Base-by-base conservation (phyloP, 2,797 vertebrate species). In the Sylvilagus floridanus region DNA sequence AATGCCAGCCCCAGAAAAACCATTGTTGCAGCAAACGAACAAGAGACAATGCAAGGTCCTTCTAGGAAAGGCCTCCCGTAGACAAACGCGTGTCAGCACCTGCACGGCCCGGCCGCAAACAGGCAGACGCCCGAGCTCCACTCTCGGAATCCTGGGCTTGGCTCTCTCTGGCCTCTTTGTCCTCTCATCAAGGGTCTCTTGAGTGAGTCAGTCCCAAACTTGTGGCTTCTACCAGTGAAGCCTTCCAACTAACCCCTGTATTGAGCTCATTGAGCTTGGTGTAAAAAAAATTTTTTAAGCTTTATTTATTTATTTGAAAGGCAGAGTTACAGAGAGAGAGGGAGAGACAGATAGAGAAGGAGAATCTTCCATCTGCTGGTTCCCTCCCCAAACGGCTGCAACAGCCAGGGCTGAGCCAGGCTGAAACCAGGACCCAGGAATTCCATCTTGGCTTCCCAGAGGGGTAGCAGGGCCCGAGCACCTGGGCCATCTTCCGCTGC, bases 1-100 rank as follows among this genome's bases (percentile, higher is more conserved):
- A 90, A 68, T 5, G 2, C 50, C n/a, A 77, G 63, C 16, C 28
- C 26, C 35, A 19, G 35, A 77, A 79, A 89, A 94, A 82, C n/a
- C 8, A 30, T 30, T 24, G 52, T 21, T 62, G 35, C 1, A 19
- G 69, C 32, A 89, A 72, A n/a, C 32, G 68, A 88, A 81, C 66
- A 37, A 76, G 28, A 65, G 57, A 42, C 2, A 6, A 92, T 32
- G 47, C 71, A 91, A 86, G 28, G 28, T 12, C 66, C 77, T 62
- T 28, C 35, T n/a, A 17, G 60, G 47, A 66, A 32, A 65, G 71
- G 2, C 4, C n/a, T 22, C 32, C 3, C 47, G 7, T 9, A 69
- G 57, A 62, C 84, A 76, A 79, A 72, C 1, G 14, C 16, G 54
- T 21, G 42, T n/a, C 37, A 21, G 21, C 66, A 17, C 12, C 60